phyloP scores from a whole-genome alignment of 2,113 vertebrate genomes.

The Rhipidura dahli region DNA sequence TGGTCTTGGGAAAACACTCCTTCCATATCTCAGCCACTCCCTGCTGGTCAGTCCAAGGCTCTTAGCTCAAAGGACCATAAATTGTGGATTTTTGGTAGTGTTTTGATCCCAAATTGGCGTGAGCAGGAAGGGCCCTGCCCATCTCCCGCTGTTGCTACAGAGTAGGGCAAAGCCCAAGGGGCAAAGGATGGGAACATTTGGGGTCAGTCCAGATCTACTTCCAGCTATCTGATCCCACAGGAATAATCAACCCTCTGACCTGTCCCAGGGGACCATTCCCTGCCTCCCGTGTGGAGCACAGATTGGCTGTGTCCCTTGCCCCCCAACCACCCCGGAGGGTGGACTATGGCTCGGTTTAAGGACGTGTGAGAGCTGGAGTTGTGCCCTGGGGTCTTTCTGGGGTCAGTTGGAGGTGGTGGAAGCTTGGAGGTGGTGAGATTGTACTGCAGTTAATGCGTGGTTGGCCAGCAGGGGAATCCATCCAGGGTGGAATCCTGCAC shows the following conservation, averaged over 20 bases:
- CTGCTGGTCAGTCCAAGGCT: neutral
- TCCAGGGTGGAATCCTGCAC: too few species aligned
- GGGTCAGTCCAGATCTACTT: neutral
- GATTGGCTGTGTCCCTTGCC: neutral
- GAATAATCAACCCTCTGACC: neutral
- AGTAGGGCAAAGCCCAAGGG: neutral
- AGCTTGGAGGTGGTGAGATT: neutral
- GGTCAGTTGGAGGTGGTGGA: neutral
- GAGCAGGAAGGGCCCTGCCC: neutral
- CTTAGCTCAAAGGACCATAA: neutral
- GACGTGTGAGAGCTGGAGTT: neutral
- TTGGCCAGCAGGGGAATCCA: too few species aligned
- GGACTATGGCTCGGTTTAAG: neutral
- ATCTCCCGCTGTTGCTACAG: fast-evolving
- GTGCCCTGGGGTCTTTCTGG: neutral
- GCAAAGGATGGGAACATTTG: neutral
- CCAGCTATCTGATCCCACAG: neutral
- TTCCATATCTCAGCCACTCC: neutral
- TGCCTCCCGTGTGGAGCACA: fast-evolving
- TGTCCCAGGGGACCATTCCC: fast-evolving
- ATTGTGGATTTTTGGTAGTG: neutral
- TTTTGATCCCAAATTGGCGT: fast-evolving
- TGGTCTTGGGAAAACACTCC: fast-evolving
- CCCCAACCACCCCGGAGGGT: neutral
- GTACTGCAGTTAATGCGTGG: neutral